Evolutionary conservation across 2,113 vertebrate genomes (phyloP).

Genomic region (Colinus virginianus): DNA sequence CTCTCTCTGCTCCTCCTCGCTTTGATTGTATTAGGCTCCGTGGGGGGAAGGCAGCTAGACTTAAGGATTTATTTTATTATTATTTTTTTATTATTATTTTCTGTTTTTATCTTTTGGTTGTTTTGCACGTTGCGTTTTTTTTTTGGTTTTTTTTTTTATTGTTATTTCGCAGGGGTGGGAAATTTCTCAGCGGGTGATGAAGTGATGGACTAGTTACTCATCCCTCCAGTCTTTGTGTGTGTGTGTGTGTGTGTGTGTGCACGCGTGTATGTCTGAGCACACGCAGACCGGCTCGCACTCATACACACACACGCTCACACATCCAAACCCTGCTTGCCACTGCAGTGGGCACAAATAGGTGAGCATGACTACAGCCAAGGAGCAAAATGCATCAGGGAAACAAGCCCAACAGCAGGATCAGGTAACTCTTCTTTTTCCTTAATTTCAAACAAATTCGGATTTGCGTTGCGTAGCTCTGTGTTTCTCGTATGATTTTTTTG

Average conservation of each 20-base stretch:
- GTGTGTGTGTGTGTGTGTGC: neutral
- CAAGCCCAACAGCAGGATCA: conserved; percentile 91
- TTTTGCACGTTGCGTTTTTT: neutral
- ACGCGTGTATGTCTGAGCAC: conserved; percentile 49
- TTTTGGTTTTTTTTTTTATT: conserved; percentile 27
- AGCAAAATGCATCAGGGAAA: conserved; percentile 87
- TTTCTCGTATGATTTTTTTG: neutral
- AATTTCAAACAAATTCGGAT: conserved; percentile 24
- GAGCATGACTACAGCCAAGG: conserved; percentile 96
- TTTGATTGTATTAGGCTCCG: conserved; percentile 71
- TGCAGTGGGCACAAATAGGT: conserved; percentile 70
- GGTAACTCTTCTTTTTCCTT: conserved; percentile 83
- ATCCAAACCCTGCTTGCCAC: conserved; percentile 62
- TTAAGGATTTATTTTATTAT: conserved; percentile 29
- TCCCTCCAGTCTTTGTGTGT: conserved; percentile 49
- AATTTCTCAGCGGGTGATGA: conserved; percentile 64
- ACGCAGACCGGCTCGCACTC: conserved; percentile 35
- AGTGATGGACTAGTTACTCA: conserved; percentile 77
- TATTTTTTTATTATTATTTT: too few species aligned
- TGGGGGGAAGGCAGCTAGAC: conserved; percentile 55
- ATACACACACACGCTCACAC: neutral
- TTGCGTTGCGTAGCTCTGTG: conserved; percentile 14
- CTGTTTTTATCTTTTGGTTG: neutral
- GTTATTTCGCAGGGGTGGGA: conserved; percentile 57
- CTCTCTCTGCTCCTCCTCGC: conserved; percentile 45